Percentiles rank a stretch among this genome's conserved stretches.
Conservation (phyloP, 2,888 invertebrate genomes). For the Amiota communis region DNA sequence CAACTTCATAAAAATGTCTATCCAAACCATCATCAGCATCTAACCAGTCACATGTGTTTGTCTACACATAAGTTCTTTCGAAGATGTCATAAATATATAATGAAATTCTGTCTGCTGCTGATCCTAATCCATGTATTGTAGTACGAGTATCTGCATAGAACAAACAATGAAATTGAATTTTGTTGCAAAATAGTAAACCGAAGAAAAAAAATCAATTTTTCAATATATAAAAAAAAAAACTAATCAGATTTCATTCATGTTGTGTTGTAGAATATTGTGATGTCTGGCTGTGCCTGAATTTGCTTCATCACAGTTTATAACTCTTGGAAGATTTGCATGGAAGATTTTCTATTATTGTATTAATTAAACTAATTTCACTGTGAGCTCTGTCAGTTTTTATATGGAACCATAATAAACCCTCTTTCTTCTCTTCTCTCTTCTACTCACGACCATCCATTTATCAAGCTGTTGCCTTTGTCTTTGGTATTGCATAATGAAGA, state of each 20-base stretch:
- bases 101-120: conserved; percentile 52
- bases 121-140: background rate
- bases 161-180: background rate
- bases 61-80: too few species aligned
- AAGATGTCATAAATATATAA: conserved; percentile 56
- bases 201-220: background rate
- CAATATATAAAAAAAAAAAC: conserved; percentile 38
- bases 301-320: background rate
- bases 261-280: conserved; percentile 42
- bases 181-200: background rate
- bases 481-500: too few species aligned
- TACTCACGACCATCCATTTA: too few species aligned
- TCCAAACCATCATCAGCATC: too few species aligned
- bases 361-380: conserved; percentile 58
- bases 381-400: conserved; percentile 40
- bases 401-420: too few species aligned
- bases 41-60: too few species aligned
- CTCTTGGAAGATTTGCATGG: background rate
- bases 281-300: conserved; percentile 1
- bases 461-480: too few species aligned
- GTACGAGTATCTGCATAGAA: conserved; percentile 3
- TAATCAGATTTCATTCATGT: conserved; percentile 46
- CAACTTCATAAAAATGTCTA: too few species aligned
- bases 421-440: too few species aligned
- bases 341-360: conserved; percentile 40